A percentile compares a stretch with the other conserved stretches of the same genome.
Evolutionary conservation across 2,888 invertebrate genomes (phyloP).

Genomic region (Caenorhabditis afra): DNA sequence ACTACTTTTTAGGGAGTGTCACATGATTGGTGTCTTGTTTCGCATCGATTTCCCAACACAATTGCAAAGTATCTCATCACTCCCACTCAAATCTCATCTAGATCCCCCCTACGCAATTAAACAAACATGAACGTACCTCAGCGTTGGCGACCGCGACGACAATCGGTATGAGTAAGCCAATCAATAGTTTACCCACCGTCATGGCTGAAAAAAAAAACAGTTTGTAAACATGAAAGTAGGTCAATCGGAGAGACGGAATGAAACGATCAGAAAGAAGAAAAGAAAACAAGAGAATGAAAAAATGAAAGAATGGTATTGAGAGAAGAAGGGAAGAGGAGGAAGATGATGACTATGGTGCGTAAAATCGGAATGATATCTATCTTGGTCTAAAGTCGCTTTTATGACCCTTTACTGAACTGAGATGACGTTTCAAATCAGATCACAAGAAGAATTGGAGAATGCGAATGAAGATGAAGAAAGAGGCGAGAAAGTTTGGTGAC

Average conservation of each 20-base stretch:
- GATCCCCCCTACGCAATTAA: not conserved
- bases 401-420: conserved; percentile 50
- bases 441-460: conserved; percentile 28
- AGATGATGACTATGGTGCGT: conserved; percentile 51
- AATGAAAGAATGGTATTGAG: conserved; percentile 1
- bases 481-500: conserved; percentile 22
- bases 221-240: conserved; percentile 17
- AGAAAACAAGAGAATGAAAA: not conserved
- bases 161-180: conserved; percentile 63
- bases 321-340: conserved; percentile 16
- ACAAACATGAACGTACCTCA: conserved; percentile 51
- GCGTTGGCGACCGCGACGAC: conserved; percentile 37
- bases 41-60: conserved; percentile 8
- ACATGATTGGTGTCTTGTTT: conserved; percentile 27
- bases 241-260: conserved; percentile 24
- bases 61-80: conserved; percentile 21
- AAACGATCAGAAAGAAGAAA: not conserved
- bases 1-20: conserved; percentile 22
- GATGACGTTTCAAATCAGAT: conserved; percentile 37
- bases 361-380: conserved; percentile 43
- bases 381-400: conserved; percentile 28
- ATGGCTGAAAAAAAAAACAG: conserved; percentile 59
- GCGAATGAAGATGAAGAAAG: conserved; percentile 9
- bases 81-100: conserved; percentile 12
- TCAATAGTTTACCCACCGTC: conserved; percentile 64